Conservation (phyloP, 1,140 invertebrate species). For the Heterodera schachtii region DNA sequence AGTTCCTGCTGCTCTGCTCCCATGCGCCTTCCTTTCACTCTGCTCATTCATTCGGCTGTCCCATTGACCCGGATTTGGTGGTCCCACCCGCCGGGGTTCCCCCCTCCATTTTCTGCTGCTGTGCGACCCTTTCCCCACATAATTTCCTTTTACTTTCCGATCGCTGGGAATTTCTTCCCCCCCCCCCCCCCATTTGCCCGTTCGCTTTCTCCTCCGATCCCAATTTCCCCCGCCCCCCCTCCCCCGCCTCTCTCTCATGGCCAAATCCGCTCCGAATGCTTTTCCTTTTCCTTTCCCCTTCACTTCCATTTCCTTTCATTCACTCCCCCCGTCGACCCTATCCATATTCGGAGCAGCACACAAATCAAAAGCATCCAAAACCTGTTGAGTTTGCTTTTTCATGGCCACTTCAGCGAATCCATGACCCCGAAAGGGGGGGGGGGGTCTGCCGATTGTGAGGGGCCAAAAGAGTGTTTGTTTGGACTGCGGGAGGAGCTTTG, state of each 20-base stretch:
- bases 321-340: background rate
- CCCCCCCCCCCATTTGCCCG: background rate
- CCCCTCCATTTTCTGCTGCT: background rate
- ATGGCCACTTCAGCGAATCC: background rate
- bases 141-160: constrained; percentile 1
- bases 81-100: no score
- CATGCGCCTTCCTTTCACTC: background rate
- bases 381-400: background rate
- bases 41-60: background rate
- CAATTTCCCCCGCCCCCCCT: background rate
- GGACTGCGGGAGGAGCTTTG: background rate
- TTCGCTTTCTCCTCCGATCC: background rate
- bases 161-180: background rate
- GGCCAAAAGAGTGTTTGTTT: background rate
- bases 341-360: background rate
- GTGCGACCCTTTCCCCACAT: background rate
- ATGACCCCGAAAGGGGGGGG: background rate
- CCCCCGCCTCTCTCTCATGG: background rate
- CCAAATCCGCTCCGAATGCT: background rate
- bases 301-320: background rate
- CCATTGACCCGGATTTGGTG: background rate
- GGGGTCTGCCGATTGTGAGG: background rate
- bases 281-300: background rate
- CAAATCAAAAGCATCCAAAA: background rate
- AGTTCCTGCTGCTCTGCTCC: background rate